phyloP scores from a whole-genome alignment of 2,113 vertebrate genomes.

The Calyptommatus sinebrachiatus region DNA sequence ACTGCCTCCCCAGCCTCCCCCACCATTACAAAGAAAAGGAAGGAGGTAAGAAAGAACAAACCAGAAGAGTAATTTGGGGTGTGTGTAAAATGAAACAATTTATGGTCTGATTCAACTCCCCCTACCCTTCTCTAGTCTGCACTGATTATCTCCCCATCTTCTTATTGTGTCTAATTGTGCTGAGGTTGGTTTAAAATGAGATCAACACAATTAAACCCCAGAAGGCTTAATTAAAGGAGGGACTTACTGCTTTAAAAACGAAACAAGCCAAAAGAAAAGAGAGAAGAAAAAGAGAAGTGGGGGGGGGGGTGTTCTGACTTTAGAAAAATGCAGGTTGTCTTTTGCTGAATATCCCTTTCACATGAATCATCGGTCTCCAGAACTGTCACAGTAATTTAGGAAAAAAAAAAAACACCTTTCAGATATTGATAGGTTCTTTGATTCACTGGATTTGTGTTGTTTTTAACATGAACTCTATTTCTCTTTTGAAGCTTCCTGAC shows the following conservation, averaged over 20 bases:
- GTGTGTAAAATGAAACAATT: constrained; percentile 67
- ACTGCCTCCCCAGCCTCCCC: constrained; percentile 23
- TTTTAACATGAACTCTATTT: constrained; percentile 44
- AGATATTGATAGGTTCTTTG: constrained; percentile 58
- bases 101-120: constrained; percentile 52
- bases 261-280: neutral
- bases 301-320: constrained; percentile 45
- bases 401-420: constrained; percentile 53
- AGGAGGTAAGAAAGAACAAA: constrained; percentile 18
- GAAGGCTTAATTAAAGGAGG: constrained; percentile 96
- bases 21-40: constrained; percentile 15
- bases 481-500: constrained; percentile 56
- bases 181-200: constrained; percentile 93
- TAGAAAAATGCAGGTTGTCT: constrained; percentile 61
- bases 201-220: constrained; percentile 93
- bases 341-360: constrained; percentile 51
- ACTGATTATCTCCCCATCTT: constrained; percentile 82
- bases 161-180: constrained; percentile 88
- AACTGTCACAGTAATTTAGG: constrained; percentile 40
- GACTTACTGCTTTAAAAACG: constrained; percentile 74
- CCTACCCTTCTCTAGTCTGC: constrained; percentile 52
- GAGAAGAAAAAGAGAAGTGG: neutral
- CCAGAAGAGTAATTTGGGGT: constrained; percentile 70
- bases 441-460: neutral
- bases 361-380: constrained; percentile 45